Evolutionary conservation across 2,113 vertebrate species (phyloP).

Genomic region (Megatriorchis doriae): DNA sequence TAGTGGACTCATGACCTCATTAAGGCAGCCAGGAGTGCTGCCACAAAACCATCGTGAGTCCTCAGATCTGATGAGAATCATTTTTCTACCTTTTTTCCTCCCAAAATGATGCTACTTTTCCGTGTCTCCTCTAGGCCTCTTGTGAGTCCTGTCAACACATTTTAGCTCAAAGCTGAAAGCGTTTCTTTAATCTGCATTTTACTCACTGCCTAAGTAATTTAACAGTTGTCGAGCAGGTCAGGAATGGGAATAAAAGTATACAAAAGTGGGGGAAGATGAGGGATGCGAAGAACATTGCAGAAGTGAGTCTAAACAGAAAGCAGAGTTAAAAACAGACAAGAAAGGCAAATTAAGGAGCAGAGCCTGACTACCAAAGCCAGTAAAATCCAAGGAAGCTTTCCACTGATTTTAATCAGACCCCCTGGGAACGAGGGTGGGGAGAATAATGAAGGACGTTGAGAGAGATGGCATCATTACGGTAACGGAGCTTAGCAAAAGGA

Average conservation of each 20-base stretch:
- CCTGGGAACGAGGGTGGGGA: background rate
- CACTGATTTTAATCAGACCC: background rate
- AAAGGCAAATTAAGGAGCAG: background rate
- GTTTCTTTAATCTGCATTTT: constrained; percentile 26
- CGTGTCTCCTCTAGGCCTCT: background rate
- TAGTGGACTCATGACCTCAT: background rate
- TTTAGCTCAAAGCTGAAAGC: constrained; percentile 18
- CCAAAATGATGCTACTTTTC: background rate
- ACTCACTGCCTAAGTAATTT: constrained; percentile 16
- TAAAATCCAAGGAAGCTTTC: background rate
- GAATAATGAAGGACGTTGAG: background rate
- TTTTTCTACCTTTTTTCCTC: background rate
- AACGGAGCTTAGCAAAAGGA: background rate
- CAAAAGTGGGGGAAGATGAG: background rate
- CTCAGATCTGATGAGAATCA: background rate
- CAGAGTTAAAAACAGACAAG: background rate
- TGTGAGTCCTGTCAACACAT: constrained; percentile 52
- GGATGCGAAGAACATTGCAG: background rate
- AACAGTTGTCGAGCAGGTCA: constrained; percentile 34
- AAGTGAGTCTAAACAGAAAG: constrained; percentile 5
- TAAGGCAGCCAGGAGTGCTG: background rate
- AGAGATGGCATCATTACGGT: background rate
- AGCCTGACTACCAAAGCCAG: background rate
- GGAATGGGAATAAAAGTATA: constrained; percentile 27
- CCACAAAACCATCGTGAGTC: background rate